Base-by-base conservation (phyloP, 2,888 invertebrate species). In the Antheraea yamamai region DNA sequence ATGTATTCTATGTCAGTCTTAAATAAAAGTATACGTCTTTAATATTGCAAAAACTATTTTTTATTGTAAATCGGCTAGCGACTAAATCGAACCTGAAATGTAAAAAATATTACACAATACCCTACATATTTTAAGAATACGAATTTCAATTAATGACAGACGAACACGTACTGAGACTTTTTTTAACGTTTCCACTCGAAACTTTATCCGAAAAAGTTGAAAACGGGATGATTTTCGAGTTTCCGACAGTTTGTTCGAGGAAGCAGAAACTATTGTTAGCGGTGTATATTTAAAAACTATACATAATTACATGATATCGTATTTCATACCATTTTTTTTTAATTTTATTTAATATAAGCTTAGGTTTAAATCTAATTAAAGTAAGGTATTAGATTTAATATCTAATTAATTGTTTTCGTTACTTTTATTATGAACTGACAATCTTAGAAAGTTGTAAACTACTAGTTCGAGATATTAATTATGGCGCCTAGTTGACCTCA, bases 81-180 rank as follows among this genome's bases (percentile, higher is more conserved):
- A 30, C 30, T 30, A 30, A 30, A 30, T 30, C 30, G 30, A 30
- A 30, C 30, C 30, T 30, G 2, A 30, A 30, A 30, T 55, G 6
- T 55, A 6, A 20, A 55, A 20, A 55, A 55, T 55, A 55, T 16
- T 55, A 55, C 55, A 55, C 1, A 55, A 20, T n/a, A n/a, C n/a
- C n/a, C n/a, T 55, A 23, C 23, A 23, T 23, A 20, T 61, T 61
- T 61, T 12, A 8, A 58, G n/a, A 61, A 23, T 61, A 23, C 61
- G 61, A 61, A 61, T 61, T 61, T 61, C 61, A 23, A 61, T 23
- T 61, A 61, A 61, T 23, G n/a, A 61, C 61, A 23, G 61, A 61
- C 4, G 61, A 23, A 61, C n/a, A 58, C n/a, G 20, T 61, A 61
- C 2, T n/a, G n/a, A 23, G 10, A 23, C 61, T 61, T 61, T 61